Evolutionary conservation across 2,113 vertebrate species (phyloP), one percentile per base, ranked within the genome.

Genomic region (Columbina picui): DNA sequence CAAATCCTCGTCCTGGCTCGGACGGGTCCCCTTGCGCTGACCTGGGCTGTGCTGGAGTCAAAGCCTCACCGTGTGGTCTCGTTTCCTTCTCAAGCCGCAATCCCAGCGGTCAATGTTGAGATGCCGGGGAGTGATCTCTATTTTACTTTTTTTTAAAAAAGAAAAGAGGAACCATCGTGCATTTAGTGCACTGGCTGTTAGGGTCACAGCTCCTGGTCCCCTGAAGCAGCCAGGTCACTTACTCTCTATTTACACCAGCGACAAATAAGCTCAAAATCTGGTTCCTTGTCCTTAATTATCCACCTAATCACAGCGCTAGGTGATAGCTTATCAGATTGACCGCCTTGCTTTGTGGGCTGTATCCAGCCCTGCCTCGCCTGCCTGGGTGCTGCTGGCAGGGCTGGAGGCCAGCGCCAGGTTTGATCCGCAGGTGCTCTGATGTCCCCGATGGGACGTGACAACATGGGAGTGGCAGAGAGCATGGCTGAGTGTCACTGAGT

Each of bases 261-360:
- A 43, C n/a, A 60, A 88, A 50, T 23, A 43, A 75, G 89, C 83
- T 82, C 65, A 52, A 68, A 78, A 39, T 34, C 43, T 86, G 57
- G 4, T 49, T 82, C 83, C 39, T 87, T 76, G 55, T 71, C 73
- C 63, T 80, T 61, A 79, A 65, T 50, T 47, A 73, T 26, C 70
- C 34, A 45, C 1, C 32, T 87, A 76, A 61, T 32, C 0, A 0
- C 73, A 45, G 43, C n/a, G 67, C 53, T 65, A 12, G 36, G 38
- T 70, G 80, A 67, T 70, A 19, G 55, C 25, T 82, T 53, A 65
- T 60, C 81, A 80, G 65, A 52, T 73, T 49, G 61, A 25, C 45
- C 13, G n/a, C 60, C 45, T 52, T 1, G 0, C 1, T 27, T 49
- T 13, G 2, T 0, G 0, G 53, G 70, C 74, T 4, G 0, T 5